These are phyloP conservation scores for Oryzaephilus surinamensis DNA, from an alignment of 1,140 invertebrate genomes.

Conservation along the genomic window DNA sequence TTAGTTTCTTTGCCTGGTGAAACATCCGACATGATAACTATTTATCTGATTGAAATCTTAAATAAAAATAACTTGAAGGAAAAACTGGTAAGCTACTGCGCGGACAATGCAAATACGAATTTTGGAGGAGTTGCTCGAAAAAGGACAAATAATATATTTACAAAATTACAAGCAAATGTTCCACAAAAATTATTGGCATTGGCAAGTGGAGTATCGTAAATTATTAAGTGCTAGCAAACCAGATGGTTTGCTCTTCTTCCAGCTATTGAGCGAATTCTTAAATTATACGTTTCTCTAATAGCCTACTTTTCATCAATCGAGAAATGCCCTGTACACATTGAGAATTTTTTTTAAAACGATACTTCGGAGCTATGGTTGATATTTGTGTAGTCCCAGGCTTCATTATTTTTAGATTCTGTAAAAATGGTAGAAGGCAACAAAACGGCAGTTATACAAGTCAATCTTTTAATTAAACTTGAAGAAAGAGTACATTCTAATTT, in stretches of 20 bases:
- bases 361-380: constrained; percentile 14
- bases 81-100: constrained; percentile 14
- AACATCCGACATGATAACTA: constrained; percentile 14
- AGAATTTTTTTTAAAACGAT: constrained; percentile 23
- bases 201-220: constrained; percentile 11
- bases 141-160: constrained; percentile 9
- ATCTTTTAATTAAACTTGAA: constrained; percentile 5
- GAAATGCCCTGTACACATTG: constrained; percentile 20
- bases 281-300: constrained; percentile 22
- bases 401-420: constrained; percentile 6
- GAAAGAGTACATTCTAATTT: constrained; percentile 8
- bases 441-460: constrained; percentile 2
- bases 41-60: constrained; percentile 8
- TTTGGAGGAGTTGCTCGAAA: constrained; percentile 10
- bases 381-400: constrained; percentile 8
- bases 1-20: constrained; percentile 9
- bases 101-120: constrained; percentile 8
- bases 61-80: constrained; percentile 10
- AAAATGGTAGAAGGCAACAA: constrained; percentile 5
- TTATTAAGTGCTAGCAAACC: constrained; percentile 12
- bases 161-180: background rate
- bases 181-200: constrained; percentile 5
- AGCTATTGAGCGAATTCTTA: constrained; percentile 19
- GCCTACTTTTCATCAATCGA: constrained; percentile 23
- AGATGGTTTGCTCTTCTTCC: constrained; percentile 19